A percentile compares a stretch with the other conserved stretches of the same genome.
phyloP scores from a whole-genome alignment of 2,888 invertebrate species.

The Prenolepis imparis region DNA sequence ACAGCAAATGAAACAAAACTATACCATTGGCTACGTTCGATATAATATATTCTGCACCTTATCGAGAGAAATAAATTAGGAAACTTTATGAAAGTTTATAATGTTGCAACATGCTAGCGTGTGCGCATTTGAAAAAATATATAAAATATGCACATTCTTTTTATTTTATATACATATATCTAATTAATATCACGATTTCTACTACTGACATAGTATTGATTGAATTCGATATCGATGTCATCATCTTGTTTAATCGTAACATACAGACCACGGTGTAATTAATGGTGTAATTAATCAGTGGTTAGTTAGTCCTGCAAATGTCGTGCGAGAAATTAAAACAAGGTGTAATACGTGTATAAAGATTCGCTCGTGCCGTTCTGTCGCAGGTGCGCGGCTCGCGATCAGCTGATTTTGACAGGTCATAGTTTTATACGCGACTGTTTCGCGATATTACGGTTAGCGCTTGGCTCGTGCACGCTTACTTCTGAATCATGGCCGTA shows the following conservation, averaged over 20 bases:
- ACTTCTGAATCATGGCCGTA: conserved; percentile 53
- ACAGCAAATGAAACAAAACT: not conserved
- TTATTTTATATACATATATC: not conserved
- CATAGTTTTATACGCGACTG: conserved; percentile 51
- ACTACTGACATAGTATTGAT: not conserved
- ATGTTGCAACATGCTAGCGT: not conserved
- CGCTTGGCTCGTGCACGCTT: conserved; percentile 20
- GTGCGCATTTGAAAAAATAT: not conserved
- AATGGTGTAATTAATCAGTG: not conserved
- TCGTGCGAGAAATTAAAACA: conserved; percentile 23
- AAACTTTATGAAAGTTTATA: not conserved
- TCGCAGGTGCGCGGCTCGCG: conserved; percentile 45
- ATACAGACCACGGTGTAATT: not conserved
- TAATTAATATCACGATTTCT: not conserved
- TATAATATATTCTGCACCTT: not conserved
- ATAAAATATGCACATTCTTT: not conserved
- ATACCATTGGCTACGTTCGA: not conserved
- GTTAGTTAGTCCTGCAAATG: conserved; percentile 24
- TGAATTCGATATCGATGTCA: not conserved
- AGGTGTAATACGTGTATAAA: conserved; percentile 45
- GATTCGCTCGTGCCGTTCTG: not conserved
- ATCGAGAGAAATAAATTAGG: not conserved
- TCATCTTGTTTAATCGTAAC: not conserved
- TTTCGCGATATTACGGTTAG: conserved; percentile 32
- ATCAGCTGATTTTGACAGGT: conserved; percentile 45